These are phyloP conservation scores for Drosophila pandora DNA, from an alignment of 1,140 invertebrate species.

Conservation along the genomic window DNA sequence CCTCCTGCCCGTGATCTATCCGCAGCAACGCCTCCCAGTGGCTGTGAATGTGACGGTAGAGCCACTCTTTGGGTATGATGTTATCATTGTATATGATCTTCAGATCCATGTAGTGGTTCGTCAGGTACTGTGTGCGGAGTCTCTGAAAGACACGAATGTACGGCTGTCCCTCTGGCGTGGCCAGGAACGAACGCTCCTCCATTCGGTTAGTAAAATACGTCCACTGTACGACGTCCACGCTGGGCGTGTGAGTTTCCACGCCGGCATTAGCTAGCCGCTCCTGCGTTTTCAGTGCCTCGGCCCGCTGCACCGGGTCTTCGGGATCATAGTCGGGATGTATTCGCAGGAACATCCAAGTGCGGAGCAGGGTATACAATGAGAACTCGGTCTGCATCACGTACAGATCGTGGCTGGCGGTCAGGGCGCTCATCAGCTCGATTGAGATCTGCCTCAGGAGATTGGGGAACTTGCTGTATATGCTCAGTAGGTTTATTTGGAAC, in stretches of 20 bases:
- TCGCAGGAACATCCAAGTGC: slow-evolving; percentile 87
- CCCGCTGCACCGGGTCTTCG: slow-evolving; percentile 61
- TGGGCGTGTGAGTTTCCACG: slow-evolving; percentile 66
- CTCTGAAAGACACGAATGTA: slow-evolving; percentile 87
- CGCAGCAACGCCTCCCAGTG: slow-evolving; percentile 90
- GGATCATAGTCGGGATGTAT: slow-evolving; percentile 78
- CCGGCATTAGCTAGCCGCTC: slow-evolving; percentile 60
- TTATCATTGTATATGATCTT: slow-evolving; percentile 88
- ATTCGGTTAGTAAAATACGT: slow-evolving; percentile 68
- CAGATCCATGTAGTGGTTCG: slow-evolving; percentile 89
- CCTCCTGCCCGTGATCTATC: slow-evolving; percentile 89
- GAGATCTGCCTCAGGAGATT: slow-evolving; percentile 86
- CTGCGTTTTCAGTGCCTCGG: slow-evolving; percentile 54
- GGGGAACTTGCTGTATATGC: slow-evolving; percentile 85
- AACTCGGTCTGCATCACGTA: slow-evolving; percentile 93
- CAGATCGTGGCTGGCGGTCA: slow-evolving; percentile 88
- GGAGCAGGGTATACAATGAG: slow-evolving; percentile 90
- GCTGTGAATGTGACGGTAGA: slow-evolving; percentile 87
- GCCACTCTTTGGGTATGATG: slow-evolving; percentile 89
- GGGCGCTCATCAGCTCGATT: slow-evolving; percentile 87
- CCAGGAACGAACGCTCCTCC: slow-evolving; percentile 86
- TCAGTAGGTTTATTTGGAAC: slow-evolving; percentile 89
- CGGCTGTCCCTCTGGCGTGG: slow-evolving; percentile 86
- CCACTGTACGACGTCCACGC: slow-evolving; percentile 69
- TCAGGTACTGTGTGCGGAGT: slow-evolving; percentile 88